A percentile compares a stretch with the other conserved stretches of the same genome.
phyloP scores from a whole-genome alignment of 1,140 invertebrate species.

The Orchestia grillus region DNA sequence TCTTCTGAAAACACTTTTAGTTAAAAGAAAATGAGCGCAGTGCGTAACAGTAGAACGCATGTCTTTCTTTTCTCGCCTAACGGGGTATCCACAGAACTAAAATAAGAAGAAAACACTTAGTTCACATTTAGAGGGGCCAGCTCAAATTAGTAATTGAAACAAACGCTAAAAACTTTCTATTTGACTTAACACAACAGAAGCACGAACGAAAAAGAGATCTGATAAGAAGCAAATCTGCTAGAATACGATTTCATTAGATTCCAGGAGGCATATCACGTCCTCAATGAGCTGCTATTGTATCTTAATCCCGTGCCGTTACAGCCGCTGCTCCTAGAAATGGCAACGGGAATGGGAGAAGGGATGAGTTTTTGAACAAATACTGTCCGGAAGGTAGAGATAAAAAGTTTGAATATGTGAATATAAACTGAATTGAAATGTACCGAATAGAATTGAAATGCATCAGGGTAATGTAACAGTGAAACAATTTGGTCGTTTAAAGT shows the following conservation, averaged over 20 bases:
- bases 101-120: no score
- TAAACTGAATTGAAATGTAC: background rate
- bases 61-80: no score
- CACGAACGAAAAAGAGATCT: background rate
- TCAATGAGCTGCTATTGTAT: background rate
- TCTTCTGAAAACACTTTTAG: no score
- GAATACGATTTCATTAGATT: background rate
- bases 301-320: background rate
- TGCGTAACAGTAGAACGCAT: no score
- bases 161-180: no score
- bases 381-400: background rate
- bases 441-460: background rate
- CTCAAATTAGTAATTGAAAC: no score
- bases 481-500: background rate
- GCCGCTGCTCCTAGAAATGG: background rate
- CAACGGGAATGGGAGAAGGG: background rate
- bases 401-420: no score
- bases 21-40: no score
- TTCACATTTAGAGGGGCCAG: no score
- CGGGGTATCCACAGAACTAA: no score
- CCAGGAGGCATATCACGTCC: background rate
- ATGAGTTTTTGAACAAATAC: background rate
- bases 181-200: no score
- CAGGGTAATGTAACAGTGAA: background rate
- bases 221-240: background rate